phyloP scores from a whole-genome alignment of 2,797 vertebrate genomes.

The Tamandua tetradactyla region DNA sequence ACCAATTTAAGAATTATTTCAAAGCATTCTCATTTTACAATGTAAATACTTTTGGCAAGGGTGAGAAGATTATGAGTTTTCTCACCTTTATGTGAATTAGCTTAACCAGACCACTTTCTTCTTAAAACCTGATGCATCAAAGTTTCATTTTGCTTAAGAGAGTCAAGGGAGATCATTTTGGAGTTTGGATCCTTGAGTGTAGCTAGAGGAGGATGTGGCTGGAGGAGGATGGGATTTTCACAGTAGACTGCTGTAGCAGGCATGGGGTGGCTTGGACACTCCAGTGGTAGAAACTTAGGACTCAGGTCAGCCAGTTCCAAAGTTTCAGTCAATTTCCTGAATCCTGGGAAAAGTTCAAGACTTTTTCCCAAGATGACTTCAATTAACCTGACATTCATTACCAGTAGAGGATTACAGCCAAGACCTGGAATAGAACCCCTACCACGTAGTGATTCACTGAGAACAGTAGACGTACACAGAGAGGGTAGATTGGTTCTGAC shows the following conservation, averaged over 20 bases:
- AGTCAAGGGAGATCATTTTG: not conserved
- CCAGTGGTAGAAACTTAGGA: not conserved
- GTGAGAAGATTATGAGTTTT: not conserved
- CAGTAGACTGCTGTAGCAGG: not conserved
- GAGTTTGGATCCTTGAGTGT: not conserved
- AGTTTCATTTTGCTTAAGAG: not conserved
- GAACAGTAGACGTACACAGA: not conserved
- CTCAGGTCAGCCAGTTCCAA: not conserved
- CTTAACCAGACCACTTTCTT: not conserved
- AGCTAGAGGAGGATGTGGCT: not conserved
- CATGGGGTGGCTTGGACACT: not conserved
- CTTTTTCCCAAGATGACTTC: not conserved
- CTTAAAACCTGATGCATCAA: not conserved
- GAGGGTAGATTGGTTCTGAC: not conserved
- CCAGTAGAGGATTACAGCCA: not conserved
- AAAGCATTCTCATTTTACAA: constrained; percentile 48
- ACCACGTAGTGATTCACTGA: not conserved
- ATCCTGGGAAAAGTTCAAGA: not conserved
- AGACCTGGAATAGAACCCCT: not conserved
- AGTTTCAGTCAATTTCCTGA: not conserved
- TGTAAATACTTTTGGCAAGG: not conserved
- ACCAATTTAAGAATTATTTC: constrained; percentile 26
- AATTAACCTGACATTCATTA: not conserved
- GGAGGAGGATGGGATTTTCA: not conserved
- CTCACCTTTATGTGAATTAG: no score